These are phyloP conservation scores for Drosophila nigrodunni DNA, from an alignment of 1,140 invertebrate genomes.

Conservation along the genomic window DNA sequence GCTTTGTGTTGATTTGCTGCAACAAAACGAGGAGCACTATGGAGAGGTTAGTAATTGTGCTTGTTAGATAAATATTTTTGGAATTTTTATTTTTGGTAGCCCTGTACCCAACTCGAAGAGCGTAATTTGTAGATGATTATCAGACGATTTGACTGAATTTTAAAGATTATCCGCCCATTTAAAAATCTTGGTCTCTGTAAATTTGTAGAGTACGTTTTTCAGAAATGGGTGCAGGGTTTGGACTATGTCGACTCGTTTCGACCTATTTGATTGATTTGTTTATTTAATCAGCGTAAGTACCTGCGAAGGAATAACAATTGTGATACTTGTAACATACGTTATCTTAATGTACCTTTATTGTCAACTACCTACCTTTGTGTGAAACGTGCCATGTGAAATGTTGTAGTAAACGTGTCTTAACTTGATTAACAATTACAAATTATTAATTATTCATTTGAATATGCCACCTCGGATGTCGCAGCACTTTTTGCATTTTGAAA, in stretches of 20 bases:
- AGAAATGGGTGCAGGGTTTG: neutral
- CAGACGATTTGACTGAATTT: too few relatives aligned
- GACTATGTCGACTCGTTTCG: neutral
- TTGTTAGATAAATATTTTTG: neutral
- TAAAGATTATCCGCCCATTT: too few relatives aligned
- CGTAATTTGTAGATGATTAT: too few relatives aligned
- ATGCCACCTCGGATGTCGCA: conserved; percentile 12
- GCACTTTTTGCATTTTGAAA: conserved; percentile 26
- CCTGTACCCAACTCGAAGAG: neutral
- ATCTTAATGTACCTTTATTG: neutral
- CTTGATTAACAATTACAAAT: too few relatives aligned
- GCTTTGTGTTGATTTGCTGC: conserved; percentile 98
- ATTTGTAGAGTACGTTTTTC: neutral
- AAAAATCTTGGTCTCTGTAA: too few relatives aligned
- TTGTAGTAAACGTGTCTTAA: neutral
- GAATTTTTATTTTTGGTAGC: neutral
- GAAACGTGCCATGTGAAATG: neutral
- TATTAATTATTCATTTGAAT: neutral
- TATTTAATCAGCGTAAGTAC: neutral
- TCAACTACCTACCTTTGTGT: neutral
- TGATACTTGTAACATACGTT: neutral
- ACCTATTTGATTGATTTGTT: neutral
- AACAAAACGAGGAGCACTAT: conserved; percentile 99
- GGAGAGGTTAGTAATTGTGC: conserved; percentile 93
- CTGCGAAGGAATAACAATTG: neutral